phyloP scores from a whole-genome alignment of 35 echinoderm and acorn worm species.

The Chiridota heheva region DNA sequence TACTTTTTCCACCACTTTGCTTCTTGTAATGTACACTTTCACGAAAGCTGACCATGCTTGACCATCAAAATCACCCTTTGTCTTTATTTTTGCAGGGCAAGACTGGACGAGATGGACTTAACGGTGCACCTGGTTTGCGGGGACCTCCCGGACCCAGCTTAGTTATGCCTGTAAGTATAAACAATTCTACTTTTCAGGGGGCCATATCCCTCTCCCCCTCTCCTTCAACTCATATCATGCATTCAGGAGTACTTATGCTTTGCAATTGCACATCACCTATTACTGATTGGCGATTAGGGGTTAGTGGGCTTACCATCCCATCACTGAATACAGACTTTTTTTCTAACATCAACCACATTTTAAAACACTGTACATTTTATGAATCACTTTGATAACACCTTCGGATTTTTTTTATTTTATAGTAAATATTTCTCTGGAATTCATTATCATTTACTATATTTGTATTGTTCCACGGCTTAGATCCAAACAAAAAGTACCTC shows the following conservation, averaged over 20 bases:
- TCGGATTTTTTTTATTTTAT: too few species aligned
- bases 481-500: too few species aligned
- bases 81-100: conserved; percentile 57
- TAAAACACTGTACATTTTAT: too few species aligned
- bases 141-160: conserved; percentile 74
- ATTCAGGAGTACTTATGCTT: background rate
- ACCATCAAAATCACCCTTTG: too few species aligned
- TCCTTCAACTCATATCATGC: too few species aligned
- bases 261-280: background rate
- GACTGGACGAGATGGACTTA: conserved; percentile 55
- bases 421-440: too few species aligned
- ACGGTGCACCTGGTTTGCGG: conserved; percentile 52
- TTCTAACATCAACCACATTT: background rate
- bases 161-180: conserved; percentile 67
- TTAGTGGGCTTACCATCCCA: background rate
- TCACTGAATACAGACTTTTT: background rate
- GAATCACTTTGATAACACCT: too few species aligned
- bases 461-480: too few species aligned
- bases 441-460: too few species aligned
- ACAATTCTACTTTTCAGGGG: background rate
- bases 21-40: too few species aligned
- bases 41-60: too few species aligned
- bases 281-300: background rate
- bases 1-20: too few species aligned
- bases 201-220: background rate